Evolutionary conservation across 2,113 vertebrate species (phyloP).

Genomic region (Poeciliopsis retropinna): DNA sequence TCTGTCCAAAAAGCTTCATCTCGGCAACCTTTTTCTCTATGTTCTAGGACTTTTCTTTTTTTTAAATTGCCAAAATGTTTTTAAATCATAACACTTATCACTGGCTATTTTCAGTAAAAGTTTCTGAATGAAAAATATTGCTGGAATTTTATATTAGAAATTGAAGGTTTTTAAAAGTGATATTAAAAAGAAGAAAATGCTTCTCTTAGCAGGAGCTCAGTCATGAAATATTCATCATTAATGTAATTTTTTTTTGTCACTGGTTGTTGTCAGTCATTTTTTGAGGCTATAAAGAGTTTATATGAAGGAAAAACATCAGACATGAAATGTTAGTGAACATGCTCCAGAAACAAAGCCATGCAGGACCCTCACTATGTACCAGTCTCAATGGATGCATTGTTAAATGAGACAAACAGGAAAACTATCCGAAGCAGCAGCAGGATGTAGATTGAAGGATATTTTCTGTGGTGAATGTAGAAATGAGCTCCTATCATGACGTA

Average conservation of each 20-base stretch:
- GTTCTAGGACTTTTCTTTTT: too few species aligned
- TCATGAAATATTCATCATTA: neutral
- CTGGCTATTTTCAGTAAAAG: neutral
- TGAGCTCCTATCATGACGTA: constrained; percentile 59
- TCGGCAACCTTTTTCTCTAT: neutral
- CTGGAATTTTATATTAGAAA: too few species aligned
- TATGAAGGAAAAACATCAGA: neutral
- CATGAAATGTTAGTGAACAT: constrained; percentile 12
- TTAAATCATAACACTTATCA: neutral
- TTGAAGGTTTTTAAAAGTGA: too few species aligned
- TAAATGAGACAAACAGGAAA: constrained; percentile 28
- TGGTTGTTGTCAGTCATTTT: neutral
- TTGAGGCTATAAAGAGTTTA: neutral
- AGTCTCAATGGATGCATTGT: constrained; percentile 15
- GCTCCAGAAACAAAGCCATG: neutral
- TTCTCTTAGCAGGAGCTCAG: neutral
- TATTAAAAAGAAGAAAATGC: neutral
- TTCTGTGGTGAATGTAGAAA: constrained; percentile 40
- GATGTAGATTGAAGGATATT: constrained; percentile 33
- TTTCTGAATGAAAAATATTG: neutral
- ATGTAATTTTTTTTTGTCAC: too few species aligned
- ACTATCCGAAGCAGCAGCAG: constrained; percentile 19
- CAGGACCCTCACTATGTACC: neutral
- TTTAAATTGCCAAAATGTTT: too few species aligned
- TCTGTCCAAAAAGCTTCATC: neutral